A percentile compares a stretch with the other conserved stretches of the same genome.
Conservation (phyloP, 1,140 invertebrate species). For the Lamellibrachia luymesi region DNA sequence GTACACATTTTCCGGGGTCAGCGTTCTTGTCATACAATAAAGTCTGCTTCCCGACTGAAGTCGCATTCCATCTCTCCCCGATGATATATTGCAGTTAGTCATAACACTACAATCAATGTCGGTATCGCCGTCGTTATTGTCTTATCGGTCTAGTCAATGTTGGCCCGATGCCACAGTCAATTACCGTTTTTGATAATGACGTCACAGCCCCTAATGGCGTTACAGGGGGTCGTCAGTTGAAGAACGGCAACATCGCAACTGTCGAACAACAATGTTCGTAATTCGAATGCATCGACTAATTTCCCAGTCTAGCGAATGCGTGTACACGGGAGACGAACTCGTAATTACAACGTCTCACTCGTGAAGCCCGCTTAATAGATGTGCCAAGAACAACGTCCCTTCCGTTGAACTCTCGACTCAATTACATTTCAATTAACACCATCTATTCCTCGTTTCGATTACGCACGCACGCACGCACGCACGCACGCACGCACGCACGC, state of each 20-base stretch:
- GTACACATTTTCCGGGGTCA: background rate
- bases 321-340: no score
- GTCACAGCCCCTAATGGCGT: background rate
- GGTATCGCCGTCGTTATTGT: no score
- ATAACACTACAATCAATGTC: no score
- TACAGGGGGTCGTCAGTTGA: background rate
- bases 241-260: background rate
- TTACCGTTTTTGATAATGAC: background rate
- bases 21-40: background rate
- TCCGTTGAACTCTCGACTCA: no score
- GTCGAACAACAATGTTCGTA: background rate
- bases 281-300: background rate
- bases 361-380: no score
- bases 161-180: no score
- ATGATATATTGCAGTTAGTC: background rate
- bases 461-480: conserved; percentile 7
- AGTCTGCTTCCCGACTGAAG: background rate
- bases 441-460: background rate
- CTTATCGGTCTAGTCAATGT: no score
- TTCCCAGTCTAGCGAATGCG: background rate
- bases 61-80: background rate
- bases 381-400: no score
- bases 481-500: conserved; percentile 5
- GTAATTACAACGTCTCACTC: no score
- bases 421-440: no score